Conservation (phyloP, 2,888 invertebrate genomes). For the Lochmaea capreae region DNA sequence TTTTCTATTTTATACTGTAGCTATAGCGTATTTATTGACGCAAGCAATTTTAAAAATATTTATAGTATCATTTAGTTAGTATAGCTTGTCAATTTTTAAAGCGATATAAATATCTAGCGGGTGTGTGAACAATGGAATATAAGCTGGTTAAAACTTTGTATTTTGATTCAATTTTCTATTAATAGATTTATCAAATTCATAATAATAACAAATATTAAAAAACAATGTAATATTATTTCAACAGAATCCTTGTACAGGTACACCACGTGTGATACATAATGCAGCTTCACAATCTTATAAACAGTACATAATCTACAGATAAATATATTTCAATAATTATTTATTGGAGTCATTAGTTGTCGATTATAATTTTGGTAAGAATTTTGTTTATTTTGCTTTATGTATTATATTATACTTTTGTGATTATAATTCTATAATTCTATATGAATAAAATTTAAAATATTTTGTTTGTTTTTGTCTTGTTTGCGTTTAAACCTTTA, state of each 20-base stretch:
- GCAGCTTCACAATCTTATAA: too few relatives aligned
- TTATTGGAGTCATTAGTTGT: conserved; percentile 3
- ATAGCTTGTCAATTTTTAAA: not conserved
- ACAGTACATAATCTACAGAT: too few relatives aligned
- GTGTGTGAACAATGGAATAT: too few relatives aligned
- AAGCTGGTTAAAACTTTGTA: too few relatives aligned
- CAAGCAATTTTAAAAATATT: not conserved
- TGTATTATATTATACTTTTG: conserved; percentile 16
- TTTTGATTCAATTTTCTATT: too few relatives aligned
- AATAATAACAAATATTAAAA: too few relatives aligned
- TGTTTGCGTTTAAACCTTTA: not conserved
- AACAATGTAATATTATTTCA: too few relatives aligned
- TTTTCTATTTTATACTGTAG: not conserved
- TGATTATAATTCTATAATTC: conserved; percentile 18
- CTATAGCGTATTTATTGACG: not conserved
- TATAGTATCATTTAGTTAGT: not conserved
- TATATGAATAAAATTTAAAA: not conserved
- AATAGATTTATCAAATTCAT: too few relatives aligned
- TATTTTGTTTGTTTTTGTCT: conserved; percentile 1
- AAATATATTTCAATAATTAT: not conserved
- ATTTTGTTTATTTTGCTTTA: conserved; percentile 1
- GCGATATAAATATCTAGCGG: not conserved
- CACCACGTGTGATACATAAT: too few relatives aligned
- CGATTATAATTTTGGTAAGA: not conserved
- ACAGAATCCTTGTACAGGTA: too few relatives aligned